phyloP scores from a whole-genome alignment of 2,797 vertebrate species.

The Coluber constrictor region DNA sequence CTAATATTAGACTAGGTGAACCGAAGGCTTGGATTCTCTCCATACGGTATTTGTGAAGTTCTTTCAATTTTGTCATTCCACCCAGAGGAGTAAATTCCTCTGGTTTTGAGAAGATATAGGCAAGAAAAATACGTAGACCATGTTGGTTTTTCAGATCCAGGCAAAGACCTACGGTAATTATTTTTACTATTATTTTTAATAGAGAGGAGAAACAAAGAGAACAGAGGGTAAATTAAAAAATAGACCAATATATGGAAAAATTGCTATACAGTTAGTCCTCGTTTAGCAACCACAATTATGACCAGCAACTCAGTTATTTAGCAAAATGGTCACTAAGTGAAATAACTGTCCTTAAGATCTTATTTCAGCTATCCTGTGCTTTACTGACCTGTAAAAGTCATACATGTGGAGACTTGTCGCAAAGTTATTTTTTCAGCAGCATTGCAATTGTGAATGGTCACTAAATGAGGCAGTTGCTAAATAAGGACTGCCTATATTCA shows the following conservation, averaged over 20 bases:
- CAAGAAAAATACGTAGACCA: not conserved
- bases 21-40: constrained; percentile 16
- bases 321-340: too few species aligned
- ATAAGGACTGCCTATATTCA: too few species aligned
- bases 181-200: not conserved
- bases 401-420: too few species aligned
- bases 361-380: too few species aligned
- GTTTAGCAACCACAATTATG: not conserved
- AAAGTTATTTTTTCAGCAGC: too few species aligned
- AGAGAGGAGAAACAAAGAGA: not conserved
- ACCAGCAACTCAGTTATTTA: not conserved
- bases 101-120: not conserved
- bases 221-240: not conserved
- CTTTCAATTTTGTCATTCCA: constrained; percentile 1
- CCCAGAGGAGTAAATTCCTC: not conserved
- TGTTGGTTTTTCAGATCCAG: not conserved
- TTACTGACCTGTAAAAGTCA: too few species aligned
- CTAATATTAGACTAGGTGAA: constrained; percentile 22
- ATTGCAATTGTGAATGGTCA: too few species aligned
- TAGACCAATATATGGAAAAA: not conserved
- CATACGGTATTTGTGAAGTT: not conserved
- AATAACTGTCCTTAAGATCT: too few species aligned
- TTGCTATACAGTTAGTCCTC: not conserved
- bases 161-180: not conserved
- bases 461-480: too few species aligned